Base-by-base conservation (phyloP, 1,140 invertebrate species). In the Rhyzopertha dominica region DNA sequence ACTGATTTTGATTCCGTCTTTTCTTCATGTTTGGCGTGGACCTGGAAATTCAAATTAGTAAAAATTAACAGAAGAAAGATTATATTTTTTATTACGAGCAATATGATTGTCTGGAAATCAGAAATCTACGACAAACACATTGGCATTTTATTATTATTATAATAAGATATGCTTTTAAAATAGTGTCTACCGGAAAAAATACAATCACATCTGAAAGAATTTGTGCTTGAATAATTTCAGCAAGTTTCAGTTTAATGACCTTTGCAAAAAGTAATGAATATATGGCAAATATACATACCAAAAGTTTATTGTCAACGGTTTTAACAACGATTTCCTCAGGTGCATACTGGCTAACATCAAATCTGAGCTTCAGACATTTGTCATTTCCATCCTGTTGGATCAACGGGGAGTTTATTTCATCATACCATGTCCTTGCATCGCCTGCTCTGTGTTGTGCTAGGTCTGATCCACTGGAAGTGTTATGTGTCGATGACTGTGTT, bases 271-370 rank as follows among this genome's bases (percentile, higher is more conserved):
- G n/a, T n/a, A n/a, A n/a, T n/a, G n/a, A n/a, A n/a, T n/a, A n/a
- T n/a, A n/a, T n/a, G n/a, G n/a, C n/a, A 26, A 5, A 39, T 4
- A 24, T 3, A 51, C 84, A 81, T 70, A 94, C 91, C 79, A 95
- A 76, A 53, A 95, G 76, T 77, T 94, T 94, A 70, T 95, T 94
- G 72, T 95, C 90, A 37, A 95, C 90, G 51, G 90, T 95, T 72
- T 95, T 95, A 39, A 96, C 90, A 56, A 95, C 87, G 66, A 96
- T 95, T 75, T 96, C 91, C 64, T 95, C 91, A 8, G 91, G 91
- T 32, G 85, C 83, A 68, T 95, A 95, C 70, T 95, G 88, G 63
- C 87, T 92, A 32, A 95, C 91, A 62, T 96, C 92, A 68, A 95
- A 96, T 61, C 90, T 78, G 12, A 95, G 77, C 65, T 94, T 94